phyloP scores from a whole-genome alignment of 2,113 vertebrate species.

The Perccottus glenii region DNA sequence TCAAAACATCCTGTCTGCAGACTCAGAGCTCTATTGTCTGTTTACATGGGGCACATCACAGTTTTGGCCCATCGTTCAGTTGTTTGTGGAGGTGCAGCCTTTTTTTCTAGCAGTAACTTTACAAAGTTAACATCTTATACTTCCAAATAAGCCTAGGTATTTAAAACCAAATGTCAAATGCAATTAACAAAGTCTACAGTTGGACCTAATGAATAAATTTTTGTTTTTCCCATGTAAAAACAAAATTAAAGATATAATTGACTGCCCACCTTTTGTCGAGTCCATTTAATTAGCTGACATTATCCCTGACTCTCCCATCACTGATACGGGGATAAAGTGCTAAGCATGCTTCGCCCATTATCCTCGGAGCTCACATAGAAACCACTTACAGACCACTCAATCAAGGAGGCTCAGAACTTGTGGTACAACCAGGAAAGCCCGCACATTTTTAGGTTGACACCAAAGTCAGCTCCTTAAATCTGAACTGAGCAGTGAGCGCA shows the following conservation, averaged over 20 bases:
- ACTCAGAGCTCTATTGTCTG: no score
- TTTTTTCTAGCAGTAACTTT: no score
- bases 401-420: slow-evolving; percentile 70
- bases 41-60: no score
- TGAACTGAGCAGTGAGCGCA: slow-evolving; percentile 10
- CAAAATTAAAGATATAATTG: slow-evolving; percentile 52
- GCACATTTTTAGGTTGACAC: slow-evolving; percentile 49
- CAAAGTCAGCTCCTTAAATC: slow-evolving; percentile 43
- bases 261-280: slow-evolving; percentile 58
- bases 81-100: no score
- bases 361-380: slow-evolving; percentile 58
- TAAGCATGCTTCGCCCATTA: slow-evolving; percentile 72
- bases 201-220: no score
- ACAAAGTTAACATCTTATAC: no score
- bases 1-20: no score
- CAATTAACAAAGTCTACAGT: no score
- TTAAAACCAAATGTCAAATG: no score
- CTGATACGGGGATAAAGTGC: slow-evolving; percentile 70
- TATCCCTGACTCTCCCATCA: slow-evolving; percentile 55
- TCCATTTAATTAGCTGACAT: slow-evolving; percentile 75
- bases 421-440: slow-evolving; percentile 51
- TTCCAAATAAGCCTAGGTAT: no score
- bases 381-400: slow-evolving; percentile 73
- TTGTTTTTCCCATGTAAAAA: background rate
- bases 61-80: no score